Conservation (phyloP, 1,140 invertebrate genomes). For the Subanguina moxae region DNA sequence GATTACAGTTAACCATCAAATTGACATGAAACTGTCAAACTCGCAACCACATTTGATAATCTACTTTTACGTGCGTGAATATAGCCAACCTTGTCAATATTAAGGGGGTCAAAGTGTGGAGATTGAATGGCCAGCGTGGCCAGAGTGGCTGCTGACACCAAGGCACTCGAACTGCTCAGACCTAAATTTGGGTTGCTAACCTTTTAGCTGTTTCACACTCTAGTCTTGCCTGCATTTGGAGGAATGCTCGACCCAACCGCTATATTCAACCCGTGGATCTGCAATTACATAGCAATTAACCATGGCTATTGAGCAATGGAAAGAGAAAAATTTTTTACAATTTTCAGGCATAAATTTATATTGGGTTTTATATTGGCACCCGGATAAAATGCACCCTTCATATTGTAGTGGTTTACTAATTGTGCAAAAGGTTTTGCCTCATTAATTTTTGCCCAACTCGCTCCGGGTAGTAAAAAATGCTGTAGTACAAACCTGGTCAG, state of each 20-base stretch:
- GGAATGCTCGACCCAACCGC: constrained; percentile 81
- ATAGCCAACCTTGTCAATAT: constrained; percentile 53
- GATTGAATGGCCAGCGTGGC: constrained; percentile 72
- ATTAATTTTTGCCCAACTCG: too few species aligned
- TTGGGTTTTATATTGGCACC: too few species aligned
- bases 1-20: too few species aligned
- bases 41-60: neutral
- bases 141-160: constrained; percentile 85
- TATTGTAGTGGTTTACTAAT: too few species aligned
- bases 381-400: too few species aligned
- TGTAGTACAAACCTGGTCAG: constrained; percentile 19
- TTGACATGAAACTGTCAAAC: constrained; percentile 20
- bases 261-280: constrained; percentile 68
- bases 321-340: too few species aligned
- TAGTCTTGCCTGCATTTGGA: constrained; percentile 78
- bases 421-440: too few species aligned
- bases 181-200: neutral
- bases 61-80: neutral
- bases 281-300: too few species aligned
- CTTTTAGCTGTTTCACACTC: neutral
- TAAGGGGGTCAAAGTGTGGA: constrained; percentile 22
- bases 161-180: constrained; percentile 89
- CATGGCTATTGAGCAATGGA: too few species aligned
- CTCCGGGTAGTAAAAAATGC: too few species aligned
- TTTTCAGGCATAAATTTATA: too few species aligned